Evolutionary conservation across 2,797 vertebrate species (phyloP).

Genomic region (Alca torda): DNA sequence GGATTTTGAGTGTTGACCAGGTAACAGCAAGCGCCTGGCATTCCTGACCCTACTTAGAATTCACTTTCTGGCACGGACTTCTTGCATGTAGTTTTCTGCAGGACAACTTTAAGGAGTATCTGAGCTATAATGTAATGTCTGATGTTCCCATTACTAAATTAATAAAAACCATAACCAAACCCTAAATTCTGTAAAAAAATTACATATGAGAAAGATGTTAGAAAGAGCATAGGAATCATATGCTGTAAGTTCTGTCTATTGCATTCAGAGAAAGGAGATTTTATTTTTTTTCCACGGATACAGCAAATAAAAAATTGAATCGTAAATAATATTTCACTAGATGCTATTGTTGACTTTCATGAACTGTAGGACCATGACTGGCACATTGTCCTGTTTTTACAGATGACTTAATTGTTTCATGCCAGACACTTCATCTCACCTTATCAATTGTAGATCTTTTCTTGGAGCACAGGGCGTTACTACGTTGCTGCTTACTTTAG

Average conservation of each 20-base stretch:
- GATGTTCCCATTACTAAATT: not conserved
- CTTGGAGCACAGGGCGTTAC: not conserved
- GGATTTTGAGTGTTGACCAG: constrained; percentile 35
- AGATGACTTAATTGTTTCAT: not conserved
- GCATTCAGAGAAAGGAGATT: not conserved
- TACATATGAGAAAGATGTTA: not conserved
- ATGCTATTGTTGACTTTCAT: not conserved
- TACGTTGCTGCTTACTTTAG: not conserved
- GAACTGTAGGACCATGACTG: not conserved
- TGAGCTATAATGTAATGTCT: not conserved
- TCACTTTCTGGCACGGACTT: not conserved
- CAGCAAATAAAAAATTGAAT: not conserved
- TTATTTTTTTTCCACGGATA: not conserved
- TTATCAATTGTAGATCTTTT: not conserved
- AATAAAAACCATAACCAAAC: not conserved
- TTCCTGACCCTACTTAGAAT: constrained; percentile 4
- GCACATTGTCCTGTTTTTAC: not conserved
- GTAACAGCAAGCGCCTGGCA: not conserved
- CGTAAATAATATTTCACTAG: not conserved
- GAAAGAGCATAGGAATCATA: not conserved
- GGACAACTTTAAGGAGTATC: not conserved
- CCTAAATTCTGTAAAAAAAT: not conserved
- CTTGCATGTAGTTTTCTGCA: not conserved
- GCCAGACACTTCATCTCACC: not conserved
- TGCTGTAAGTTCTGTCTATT: not conserved